Evolutionary conservation across 1,140 invertebrate genomes (phyloP).

Genomic region (Sycophila sp.): DNA sequence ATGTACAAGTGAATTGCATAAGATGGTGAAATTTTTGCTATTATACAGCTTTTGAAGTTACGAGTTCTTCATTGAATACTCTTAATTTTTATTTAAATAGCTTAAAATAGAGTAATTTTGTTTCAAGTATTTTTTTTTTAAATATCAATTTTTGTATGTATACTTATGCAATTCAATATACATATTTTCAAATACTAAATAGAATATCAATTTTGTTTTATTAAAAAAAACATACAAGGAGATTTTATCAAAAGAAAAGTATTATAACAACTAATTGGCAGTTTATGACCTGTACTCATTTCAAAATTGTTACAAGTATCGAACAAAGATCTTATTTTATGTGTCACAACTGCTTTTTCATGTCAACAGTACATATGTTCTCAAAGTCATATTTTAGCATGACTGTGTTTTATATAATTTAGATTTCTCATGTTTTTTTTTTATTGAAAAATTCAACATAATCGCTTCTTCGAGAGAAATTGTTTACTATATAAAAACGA

Average conservation of each 20-base stretch:
- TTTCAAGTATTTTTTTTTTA: conserved; percentile 32
- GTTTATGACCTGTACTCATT: not conserved
- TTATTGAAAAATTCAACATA: not conserved
- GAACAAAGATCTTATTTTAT: not conserved
- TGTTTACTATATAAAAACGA: conserved; percentile 36
- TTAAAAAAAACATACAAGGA: not conserved
- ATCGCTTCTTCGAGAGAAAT: conserved; percentile 13
- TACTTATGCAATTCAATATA: not conserved
- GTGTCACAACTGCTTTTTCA: conserved; percentile 19
- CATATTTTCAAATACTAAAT: conserved; percentile 14
- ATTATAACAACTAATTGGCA: not conserved
- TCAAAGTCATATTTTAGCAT: not conserved
- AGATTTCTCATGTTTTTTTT: not conserved
- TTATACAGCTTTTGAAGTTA: conserved; percentile 39
- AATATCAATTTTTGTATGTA: not conserved
- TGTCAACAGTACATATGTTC: not conserved
- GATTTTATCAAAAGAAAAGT: not conserved
- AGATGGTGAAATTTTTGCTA: conserved; percentile 46
- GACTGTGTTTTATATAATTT: not conserved
- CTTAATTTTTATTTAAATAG: conserved; percentile 44
- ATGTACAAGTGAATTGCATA: conserved; percentile 39
- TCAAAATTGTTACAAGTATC: not conserved
- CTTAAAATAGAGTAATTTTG: conserved; percentile 47
- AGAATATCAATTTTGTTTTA: not conserved
- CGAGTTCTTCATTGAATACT: conserved; percentile 42